phyloP scores from a whole-genome alignment of 2,888 invertebrate genomes.

The Chironomus riparius region DNA sequence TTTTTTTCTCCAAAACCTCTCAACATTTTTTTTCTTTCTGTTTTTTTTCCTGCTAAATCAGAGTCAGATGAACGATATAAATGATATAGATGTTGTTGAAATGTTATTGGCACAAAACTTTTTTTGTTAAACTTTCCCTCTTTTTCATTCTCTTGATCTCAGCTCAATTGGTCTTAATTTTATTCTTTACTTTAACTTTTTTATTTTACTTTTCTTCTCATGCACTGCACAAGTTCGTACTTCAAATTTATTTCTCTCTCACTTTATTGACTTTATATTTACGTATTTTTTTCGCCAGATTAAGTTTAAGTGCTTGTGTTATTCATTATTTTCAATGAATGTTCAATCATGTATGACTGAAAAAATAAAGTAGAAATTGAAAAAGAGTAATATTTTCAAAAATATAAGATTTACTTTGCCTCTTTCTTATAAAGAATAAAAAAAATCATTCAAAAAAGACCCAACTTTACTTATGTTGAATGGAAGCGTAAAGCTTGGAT shows the following conservation, averaged over 20 bases:
- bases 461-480: no score
- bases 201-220: no score
- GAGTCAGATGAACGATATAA: background rate
- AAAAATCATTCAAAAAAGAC: no score
- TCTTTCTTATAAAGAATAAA: no score
- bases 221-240: background rate
- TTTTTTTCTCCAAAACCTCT: background rate
- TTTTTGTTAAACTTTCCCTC: background rate
- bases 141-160: background rate
- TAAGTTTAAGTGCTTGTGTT: no score
- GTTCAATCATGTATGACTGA: no score
- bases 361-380: no score
- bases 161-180: background rate
- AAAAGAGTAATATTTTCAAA: no score
- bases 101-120: background rate
- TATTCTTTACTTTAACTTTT: background rate
- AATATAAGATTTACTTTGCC: no score
- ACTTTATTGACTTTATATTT: background rate
- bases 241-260: background rate
- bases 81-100: background rate
- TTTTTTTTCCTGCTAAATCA: background rate
- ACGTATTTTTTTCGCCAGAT: background rate
- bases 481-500: no score
- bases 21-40: background rate
- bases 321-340: no score